Evolutionary conservation across 2,113 vertebrate genomes (phyloP).

Genomic region (Candoia aspera): DNA sequence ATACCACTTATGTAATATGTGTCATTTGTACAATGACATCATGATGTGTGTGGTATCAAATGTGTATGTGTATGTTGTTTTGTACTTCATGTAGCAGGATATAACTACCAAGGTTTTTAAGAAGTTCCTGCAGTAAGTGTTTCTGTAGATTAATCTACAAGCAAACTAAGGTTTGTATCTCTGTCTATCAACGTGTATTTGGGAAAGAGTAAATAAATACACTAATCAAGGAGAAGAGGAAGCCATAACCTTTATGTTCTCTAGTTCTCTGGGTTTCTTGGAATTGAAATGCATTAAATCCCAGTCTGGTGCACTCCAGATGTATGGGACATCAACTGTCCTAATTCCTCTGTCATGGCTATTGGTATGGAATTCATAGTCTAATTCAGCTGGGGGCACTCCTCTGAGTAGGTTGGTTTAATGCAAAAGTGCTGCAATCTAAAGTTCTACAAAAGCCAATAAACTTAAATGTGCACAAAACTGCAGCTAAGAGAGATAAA

Average conservation of each 20-base stretch:
- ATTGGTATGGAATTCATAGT: not conserved
- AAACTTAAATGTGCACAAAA: not conserved
- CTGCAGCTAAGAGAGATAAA: not conserved
- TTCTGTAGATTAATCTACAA: not conserved
- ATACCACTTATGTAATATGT: not conserved
- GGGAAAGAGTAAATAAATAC: not conserved
- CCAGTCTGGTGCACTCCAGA: not conserved
- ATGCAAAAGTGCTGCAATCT: not conserved
- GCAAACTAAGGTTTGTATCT: not conserved
- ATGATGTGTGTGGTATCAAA: not conserved
- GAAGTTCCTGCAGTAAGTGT: not conserved
- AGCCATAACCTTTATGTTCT: not conserved
- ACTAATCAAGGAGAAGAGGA: not conserved
- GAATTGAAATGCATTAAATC: not conserved
- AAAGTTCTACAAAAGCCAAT: not conserved
- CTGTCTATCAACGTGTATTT: not conserved
- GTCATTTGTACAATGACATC: not conserved
- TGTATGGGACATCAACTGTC: not conserved
- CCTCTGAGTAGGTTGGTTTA: not conserved
- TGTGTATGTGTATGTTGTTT: not conserved
- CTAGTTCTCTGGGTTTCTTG: not conserved
- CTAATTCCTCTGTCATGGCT: not conserved
- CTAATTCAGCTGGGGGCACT: not conserved
- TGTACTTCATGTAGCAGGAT: not conserved
- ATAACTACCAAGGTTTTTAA: not conserved